Conservation (phyloP, 1,140 invertebrate species). For the Apis florea region DNA sequence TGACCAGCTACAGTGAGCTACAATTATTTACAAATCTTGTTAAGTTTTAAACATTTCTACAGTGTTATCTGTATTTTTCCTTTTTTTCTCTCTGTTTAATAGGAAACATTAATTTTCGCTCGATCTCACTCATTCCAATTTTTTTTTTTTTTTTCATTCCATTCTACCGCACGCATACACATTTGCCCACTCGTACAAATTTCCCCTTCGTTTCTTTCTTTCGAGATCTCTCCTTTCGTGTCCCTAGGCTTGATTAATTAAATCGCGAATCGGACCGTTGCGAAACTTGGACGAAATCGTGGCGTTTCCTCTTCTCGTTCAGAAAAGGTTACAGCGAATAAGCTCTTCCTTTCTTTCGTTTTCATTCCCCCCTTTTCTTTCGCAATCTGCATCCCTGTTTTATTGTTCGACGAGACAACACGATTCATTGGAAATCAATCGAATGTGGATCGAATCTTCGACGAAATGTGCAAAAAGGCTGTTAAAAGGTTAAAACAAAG, state of each 20-base stretch:
- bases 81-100: conserved; percentile 61
- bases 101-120: conserved; percentile 67
- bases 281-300: conserved; percentile 3
- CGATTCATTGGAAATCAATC: neutral
- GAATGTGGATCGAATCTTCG: neutral
- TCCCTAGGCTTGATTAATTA: neutral
- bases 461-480: neutral
- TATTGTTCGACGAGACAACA: neutral
- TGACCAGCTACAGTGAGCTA: conserved; percentile 73
- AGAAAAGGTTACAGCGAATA: neutral
- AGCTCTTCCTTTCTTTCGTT: neutral
- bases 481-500: neutral
- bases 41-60: conserved; percentile 44
- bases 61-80: conserved; percentile 11
- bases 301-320: neutral
- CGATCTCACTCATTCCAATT: conserved; percentile 49
- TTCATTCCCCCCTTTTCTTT: neutral
- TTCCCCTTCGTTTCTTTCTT: conserved; percentile 29
- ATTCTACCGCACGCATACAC: conserved; percentile 26
- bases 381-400: neutral
- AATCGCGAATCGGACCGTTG: conserved; percentile 1
- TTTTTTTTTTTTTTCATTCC: conserved; percentile 28
- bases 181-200: conserved; percentile 13
- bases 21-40: conserved; percentile 67
- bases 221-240: neutral